phyloP scores from a whole-genome alignment of 2,113 vertebrate genomes.

The Hemiscyllium ocellatum region DNA sequence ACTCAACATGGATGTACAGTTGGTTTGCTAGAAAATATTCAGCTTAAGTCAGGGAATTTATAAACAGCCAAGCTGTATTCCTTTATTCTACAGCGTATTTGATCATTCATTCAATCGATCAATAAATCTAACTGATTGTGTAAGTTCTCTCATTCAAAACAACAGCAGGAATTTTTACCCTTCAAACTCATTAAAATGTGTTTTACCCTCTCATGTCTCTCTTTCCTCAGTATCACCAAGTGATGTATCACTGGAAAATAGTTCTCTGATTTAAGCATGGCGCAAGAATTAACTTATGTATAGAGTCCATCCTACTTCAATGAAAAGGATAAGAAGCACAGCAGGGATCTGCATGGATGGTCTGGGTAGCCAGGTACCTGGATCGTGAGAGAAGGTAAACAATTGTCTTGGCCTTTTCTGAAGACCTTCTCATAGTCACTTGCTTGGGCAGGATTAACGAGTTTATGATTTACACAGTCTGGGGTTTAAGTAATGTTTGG shows the following conservation, averaged over 20 bases:
- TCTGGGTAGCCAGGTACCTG: neutral
- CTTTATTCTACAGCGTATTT: neutral
- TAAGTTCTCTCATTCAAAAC: slow-evolving; percentile 7
- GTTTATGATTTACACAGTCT: neutral
- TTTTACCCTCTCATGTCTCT: neutral
- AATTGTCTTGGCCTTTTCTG: neutral
- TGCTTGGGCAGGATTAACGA: neutral
- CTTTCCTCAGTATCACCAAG: neutral
- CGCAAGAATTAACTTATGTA: neutral
- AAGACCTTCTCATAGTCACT: neutral
- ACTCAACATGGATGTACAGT: neutral
- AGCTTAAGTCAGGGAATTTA: neutral
- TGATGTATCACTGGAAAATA: neutral
- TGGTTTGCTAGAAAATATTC: neutral
- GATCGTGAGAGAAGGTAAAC: neutral
- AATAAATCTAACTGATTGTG: neutral
- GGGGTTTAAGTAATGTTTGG: neutral
- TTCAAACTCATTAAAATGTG: neutral
- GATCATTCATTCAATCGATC: neutral
- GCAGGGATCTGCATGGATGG: neutral
- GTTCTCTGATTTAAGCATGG: neutral
- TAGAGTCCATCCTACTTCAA: neutral
- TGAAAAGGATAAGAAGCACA: neutral
- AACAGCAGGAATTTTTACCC: neutral
- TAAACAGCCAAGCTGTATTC: neutral